Base-by-base conservation (phyloP, 2,888 invertebrate genomes). In the Pterostichus madidus region DNA sequence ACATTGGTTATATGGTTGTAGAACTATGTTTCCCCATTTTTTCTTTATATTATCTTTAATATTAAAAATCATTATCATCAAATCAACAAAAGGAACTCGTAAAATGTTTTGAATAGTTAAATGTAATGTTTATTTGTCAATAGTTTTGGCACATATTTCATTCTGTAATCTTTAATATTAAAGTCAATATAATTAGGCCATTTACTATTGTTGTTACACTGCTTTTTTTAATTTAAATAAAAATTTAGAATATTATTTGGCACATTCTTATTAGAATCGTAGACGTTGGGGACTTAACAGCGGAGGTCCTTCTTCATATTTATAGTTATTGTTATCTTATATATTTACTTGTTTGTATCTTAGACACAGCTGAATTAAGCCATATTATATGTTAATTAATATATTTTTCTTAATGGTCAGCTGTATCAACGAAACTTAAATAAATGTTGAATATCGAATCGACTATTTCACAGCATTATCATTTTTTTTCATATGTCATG, bases 11-110 rank as follows among this genome's bases (percentile, higher is more conserved):
- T 13, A 24, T 49, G 56, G 39, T 76, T 77, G 11, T 78, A 78
- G 59, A 78, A 78, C 61, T 78, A 44, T 35, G 78, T 61, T 59
- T 78, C 78, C 59, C 44, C 78, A 78, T 78, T 78, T 59, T 2
- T 59, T 32, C n/a, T 32, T 32, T 49, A 75, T 52, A 75, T 52
- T 52, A 75, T 75, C 75, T 75, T 75, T 75, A 31, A 75, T 75
- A 75, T 75, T 75, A 75, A 75, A 52, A 49, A 75, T 52, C 75
- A 52, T 39, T 71, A 75, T 17, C 46, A 46, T 75, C 49, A 44
- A 52, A 24, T 24, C 3, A 24, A 24, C 24, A 24, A 71, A 71
- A 71, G 64, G 68, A n/a, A n/a, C n/a, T n/a, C n/a, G n/a, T 71
- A 64, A 6, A 68, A 71, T 44, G 44, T 64, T 61, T 64, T 10